Conservation (phyloP, 2,888 invertebrate genomes). For the Drosophila meridiana region DNA sequence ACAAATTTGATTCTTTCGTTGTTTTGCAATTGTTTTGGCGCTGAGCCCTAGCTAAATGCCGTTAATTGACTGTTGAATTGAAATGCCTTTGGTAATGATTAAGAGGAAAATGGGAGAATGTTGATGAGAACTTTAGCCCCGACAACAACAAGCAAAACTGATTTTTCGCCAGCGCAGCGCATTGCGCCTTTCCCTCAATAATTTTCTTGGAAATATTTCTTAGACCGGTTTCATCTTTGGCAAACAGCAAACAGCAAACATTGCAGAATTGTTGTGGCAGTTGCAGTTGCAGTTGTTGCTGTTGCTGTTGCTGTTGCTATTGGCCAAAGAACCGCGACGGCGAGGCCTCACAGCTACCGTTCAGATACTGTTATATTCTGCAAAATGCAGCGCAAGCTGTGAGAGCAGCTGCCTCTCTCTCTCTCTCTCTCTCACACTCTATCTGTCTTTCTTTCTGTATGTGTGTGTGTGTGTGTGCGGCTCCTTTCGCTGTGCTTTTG, state of each 20-base stretch:
- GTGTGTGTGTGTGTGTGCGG: constrained; percentile 41
- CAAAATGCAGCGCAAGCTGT: constrained; percentile 61
- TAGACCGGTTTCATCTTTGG: constrained; percentile 75
- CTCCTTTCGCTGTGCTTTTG: constrained; percentile 81
- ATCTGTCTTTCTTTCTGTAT: constrained; percentile 4
- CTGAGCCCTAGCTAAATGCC: constrained; percentile 14
- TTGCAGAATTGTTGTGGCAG: constrained; percentile 43
- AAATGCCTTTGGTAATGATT: constrained; percentile 43
- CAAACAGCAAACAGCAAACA: constrained; percentile 43
- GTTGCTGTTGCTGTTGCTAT: constrained; percentile 32
- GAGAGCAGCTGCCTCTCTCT: constrained; percentile 27
- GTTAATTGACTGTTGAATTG: constrained; percentile 25
- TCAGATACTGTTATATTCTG: constrained; percentile 77
- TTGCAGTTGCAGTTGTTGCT: constrained; percentile 26
- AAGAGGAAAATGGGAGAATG: constrained; percentile 54
- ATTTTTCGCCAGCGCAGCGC: constrained; percentile 45
- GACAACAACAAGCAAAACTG: constrained; percentile 32
- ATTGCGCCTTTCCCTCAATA: constrained; percentile 81
- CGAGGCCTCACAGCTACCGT: constrained; percentile 57
- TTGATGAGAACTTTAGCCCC: constrained; percentile 52
- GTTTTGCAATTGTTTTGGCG: not conserved
- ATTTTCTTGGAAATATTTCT: constrained; percentile 82
- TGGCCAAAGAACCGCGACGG: constrained; percentile 65
- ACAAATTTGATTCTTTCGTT: not conserved
- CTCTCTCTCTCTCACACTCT: constrained; percentile 9